Conservation (phyloP, 1,140 invertebrate species). For the Achroia grisella region DNA sequence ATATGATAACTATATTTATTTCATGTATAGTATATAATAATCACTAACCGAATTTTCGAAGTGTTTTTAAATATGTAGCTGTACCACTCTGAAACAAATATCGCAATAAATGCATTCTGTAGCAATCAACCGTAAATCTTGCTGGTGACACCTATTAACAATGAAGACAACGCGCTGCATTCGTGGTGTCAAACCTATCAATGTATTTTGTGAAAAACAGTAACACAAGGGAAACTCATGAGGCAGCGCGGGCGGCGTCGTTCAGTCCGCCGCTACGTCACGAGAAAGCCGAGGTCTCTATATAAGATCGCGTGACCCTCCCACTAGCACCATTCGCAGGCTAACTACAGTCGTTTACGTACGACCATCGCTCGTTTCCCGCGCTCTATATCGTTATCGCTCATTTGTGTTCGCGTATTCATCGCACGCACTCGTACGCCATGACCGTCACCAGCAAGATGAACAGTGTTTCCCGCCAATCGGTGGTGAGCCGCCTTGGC, state of each 20-base stretch:
- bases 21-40: too few relatives aligned
- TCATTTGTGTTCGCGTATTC: slow-evolving; percentile 42
- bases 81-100: too few relatives aligned
- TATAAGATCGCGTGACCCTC: slow-evolving; percentile 50
- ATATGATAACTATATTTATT: too few relatives aligned
- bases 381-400: slow-evolving; percentile 25
- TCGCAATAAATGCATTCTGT: too few relatives aligned
- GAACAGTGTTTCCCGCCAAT: slow-evolving; percentile 68
- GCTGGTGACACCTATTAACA: not conserved
- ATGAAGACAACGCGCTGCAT: slow-evolving; percentile 10
- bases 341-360: slow-evolving; percentile 42
- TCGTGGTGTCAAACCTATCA: slow-evolving; percentile 20
- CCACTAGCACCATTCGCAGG: slow-evolving; percentile 56
- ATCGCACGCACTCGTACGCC: slow-evolving; percentile 32
- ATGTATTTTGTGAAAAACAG: slow-evolving; percentile 38
- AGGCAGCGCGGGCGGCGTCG: slow-evolving; percentile 31
- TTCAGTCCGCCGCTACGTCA: slow-evolving; percentile 33
- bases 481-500: slow-evolving; percentile 56
- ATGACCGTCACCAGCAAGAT: slow-evolving; percentile 72
- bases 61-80: too few relatives aligned
- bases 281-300: slow-evolving; percentile 64
- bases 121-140: not conserved
- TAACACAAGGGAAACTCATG: slow-evolving; percentile 34
- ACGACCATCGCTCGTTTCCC: slow-evolving; percentile 45
- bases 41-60: too few relatives aligned